Conservation (phyloP, 2,888 invertebrate genomes). For the Ypsolopha scabrella region DNA sequence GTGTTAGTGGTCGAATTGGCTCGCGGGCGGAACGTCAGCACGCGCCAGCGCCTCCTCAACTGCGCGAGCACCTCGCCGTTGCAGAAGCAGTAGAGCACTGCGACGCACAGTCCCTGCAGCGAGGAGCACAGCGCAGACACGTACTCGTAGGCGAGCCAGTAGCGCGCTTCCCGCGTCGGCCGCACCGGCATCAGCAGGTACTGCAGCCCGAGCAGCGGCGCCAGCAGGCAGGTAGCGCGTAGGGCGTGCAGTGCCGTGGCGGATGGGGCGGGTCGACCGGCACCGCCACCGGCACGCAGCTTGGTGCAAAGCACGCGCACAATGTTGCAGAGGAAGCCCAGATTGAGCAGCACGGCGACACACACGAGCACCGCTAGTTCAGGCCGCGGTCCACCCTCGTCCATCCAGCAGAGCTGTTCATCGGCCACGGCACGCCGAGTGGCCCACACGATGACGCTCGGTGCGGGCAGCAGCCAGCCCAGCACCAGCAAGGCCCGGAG, state of each 20-base stretch:
- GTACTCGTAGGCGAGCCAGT: constrained; percentile 85
- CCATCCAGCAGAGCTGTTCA: constrained; percentile 76
- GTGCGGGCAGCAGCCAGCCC: constrained; percentile 86
- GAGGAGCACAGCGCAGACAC: constrained; percentile 89
- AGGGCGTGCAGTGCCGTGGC: constrained; percentile 82
- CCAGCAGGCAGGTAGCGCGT: constrained; percentile 88
- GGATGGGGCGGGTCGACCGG: constrained; percentile 67
- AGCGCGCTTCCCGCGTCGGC: constrained; percentile 76
- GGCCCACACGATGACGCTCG: constrained; percentile 76
- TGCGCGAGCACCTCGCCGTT: constrained; percentile 95
- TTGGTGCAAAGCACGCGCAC: constrained; percentile 88
- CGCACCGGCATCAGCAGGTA: constrained; percentile 90
- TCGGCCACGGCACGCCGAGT: constrained; percentile 71
- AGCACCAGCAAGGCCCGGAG: constrained; percentile 84
- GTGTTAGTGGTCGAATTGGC: constrained; percentile 89
- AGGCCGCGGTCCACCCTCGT: constrained; percentile 75
- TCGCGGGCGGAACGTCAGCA: constrained; percentile 82
- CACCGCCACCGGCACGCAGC: constrained; percentile 78
- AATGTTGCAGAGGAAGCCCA: constrained; percentile 90
- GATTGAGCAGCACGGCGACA: constrained; percentile 83
- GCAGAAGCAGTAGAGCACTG: constrained; percentile 93
- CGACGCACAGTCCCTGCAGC: constrained; percentile 93
- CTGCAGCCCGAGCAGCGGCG: constrained; percentile 92
- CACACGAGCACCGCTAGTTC: constrained; percentile 84
- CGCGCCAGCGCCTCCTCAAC: constrained; percentile 86